phyloP scores from a whole-genome alignment of 2,888 invertebrate genomes.

The Acanthosepion pharaonis region DNA sequence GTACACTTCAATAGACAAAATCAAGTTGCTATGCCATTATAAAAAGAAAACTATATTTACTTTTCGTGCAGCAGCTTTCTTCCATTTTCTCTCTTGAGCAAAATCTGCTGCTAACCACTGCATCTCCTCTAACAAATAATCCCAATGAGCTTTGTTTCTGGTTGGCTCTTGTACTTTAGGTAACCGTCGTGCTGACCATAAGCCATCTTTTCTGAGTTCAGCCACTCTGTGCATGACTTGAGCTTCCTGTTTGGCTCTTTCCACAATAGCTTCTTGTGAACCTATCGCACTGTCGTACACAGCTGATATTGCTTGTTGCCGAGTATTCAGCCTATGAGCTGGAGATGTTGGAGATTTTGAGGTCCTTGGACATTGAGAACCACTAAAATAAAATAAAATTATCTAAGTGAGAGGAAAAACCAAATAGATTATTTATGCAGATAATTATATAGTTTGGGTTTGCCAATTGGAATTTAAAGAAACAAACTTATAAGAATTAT shows the following conservation, averaged over 20 bases:
- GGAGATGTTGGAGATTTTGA: conserved; percentile 60
- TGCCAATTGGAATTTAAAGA: too few relatives aligned
- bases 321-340: conserved; percentile 56
- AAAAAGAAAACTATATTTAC: conserved; percentile 68
- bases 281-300: conserved; percentile 73
- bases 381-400: neutral
- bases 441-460: too few relatives aligned
- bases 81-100: conserved; percentile 97
- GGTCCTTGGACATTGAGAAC: neutral
- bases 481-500: too few relatives aligned
- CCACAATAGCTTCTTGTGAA: conserved; percentile 85
- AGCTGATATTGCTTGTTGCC: conserved; percentile 67
- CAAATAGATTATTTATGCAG: too few relatives aligned
- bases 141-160: conserved; percentile 96
- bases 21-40: too few relatives aligned
- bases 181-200: conserved; percentile 93
- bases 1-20: too few relatives aligned
- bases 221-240: conserved; percentile 92
- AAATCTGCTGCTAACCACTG: conserved; percentile 98
- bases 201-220: conserved; percentile 92
- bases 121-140: conserved; percentile 98
- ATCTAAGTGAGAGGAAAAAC: too few relatives aligned
- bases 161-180: conserved; percentile 85
- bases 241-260: conserved; percentile 93
- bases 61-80: conserved; percentile 94